Conservation (phyloP, 2,888 invertebrate species). For the Xestia ashworthii region DNA sequence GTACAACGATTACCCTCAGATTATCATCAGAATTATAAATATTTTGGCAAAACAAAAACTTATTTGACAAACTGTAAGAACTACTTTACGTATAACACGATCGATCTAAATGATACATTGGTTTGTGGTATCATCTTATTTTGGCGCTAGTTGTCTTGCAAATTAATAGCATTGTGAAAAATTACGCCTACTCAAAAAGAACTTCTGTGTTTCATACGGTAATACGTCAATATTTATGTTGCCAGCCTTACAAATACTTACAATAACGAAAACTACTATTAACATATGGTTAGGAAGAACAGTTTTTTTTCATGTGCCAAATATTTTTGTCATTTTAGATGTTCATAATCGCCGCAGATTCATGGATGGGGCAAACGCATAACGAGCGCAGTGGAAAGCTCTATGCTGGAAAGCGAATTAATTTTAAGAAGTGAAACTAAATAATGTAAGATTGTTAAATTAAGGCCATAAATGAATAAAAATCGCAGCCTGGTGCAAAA, state of each 20-base stretch:
- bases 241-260: neutral
- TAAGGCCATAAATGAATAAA: neutral
- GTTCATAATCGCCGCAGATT: too few relatives aligned
- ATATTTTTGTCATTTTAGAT: neutral
- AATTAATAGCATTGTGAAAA: neutral
- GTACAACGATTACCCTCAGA: conserved; percentile 75
- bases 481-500: neutral
- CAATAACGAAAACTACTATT: conserved; percentile 1
- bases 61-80: conserved; percentile 52
- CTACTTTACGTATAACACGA: conserved; percentile 42
- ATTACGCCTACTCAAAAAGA: neutral
- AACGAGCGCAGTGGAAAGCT: too few relatives aligned
- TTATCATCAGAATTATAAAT: conserved; percentile 50
- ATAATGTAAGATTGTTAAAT: too few relatives aligned
- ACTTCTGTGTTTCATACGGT: conserved; percentile 34
- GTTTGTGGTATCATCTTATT: neutral
- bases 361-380: too few relatives aligned
- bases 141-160: conserved; percentile 49
- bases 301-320: neutral
- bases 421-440: too few relatives aligned
- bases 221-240: conserved; percentile 59
- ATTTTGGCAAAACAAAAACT: conserved; percentile 55
- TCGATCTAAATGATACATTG: conserved; percentile 10
- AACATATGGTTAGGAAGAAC: neutral
- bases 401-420: too few relatives aligned